Base-by-base conservation (phyloP, 2,113 vertebrate species). In the Nansenia antarctica region DNA sequence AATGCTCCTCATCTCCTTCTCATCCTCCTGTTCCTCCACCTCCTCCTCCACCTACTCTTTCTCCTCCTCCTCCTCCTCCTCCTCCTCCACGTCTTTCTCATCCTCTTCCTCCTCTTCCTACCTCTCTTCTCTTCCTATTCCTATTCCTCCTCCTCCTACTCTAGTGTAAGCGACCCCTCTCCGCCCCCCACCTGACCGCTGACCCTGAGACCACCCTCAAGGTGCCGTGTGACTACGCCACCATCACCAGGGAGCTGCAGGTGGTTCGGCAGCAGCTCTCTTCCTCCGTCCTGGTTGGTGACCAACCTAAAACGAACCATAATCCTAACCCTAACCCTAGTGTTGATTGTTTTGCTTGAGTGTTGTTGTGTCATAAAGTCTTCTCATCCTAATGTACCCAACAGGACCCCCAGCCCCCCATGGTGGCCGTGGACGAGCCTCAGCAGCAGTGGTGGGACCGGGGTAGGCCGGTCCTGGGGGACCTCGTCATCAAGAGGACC, bases 141-240 rank as follows among this genome's bases (percentile, higher is more conserved):
- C n/a, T n/a, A 5, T 20, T 76, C 72, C 18, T 49, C 45, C n/a
- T n/a, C n/a, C n/a, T 76, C 72, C 18, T 62, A 77, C 76, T 0
- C 45, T 62, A 1, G 77, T 62, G 78, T 39, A 74, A 85, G 64
- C 81, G 72, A 73, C 63, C 88, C 67, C 11, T 22, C 59, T 91
- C 75, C 32, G 81, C 87, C 45, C 86, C 63, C 34, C 66, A 84
- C 77, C 29, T 82, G 68, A 85, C 82, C 71, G 18, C 52, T 63
- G 77, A 74, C 79, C 74, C 61, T 61, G 75, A 85, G 73, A 5
- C 58, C 20, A 2, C 0, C 0, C 72, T 88, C 64, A 87, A 78
- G 67, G 57, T 88, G 18, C 81, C 72, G 69, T 60, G 85, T 73
- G 77, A 92, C 82, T 85, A 89, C 27, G 80, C 80, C 80, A 87